Conservation (phyloP, 2,888 invertebrate species). For the Steromphala cineraria region DNA sequence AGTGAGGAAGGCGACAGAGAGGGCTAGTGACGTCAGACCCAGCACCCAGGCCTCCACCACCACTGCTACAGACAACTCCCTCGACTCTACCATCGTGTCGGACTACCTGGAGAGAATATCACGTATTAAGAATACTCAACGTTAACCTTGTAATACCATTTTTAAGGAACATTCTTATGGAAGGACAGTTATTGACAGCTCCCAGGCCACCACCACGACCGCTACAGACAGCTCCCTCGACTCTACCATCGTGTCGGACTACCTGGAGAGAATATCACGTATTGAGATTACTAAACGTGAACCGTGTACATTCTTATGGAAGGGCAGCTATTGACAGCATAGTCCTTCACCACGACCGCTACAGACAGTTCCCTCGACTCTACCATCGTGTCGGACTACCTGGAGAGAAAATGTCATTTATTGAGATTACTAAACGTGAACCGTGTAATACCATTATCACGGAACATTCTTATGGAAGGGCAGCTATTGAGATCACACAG, state of each 20-base stretch:
- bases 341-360: conserved; percentile 58
- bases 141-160: no score
- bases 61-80: conserved; percentile 46
- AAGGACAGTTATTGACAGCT: no score
- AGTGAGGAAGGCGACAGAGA: conserved; percentile 62
- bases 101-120: not conserved
- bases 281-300: not conserved
- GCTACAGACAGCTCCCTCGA: conserved; percentile 42
- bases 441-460: no score
- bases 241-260: conserved; percentile 10
- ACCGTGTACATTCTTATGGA: no score
- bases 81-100: conserved; percentile 22
- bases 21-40: conserved; percentile 60
- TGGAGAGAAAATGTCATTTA: no score
- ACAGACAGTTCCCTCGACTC: conserved; percentile 39
- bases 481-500: conserved; percentile 54
- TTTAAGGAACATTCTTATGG: no score
- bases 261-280: not conserved
- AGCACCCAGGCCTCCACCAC: conserved; percentile 59
- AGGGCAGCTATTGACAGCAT: no score
- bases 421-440: not conserved
- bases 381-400: not conserved
- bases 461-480: no score
- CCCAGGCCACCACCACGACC: conserved; percentile 57
- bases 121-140: not conserved